Base-by-base conservation (phyloP, 2,113 vertebrate genomes). In the Zosterops hypoxanthus region DNA sequence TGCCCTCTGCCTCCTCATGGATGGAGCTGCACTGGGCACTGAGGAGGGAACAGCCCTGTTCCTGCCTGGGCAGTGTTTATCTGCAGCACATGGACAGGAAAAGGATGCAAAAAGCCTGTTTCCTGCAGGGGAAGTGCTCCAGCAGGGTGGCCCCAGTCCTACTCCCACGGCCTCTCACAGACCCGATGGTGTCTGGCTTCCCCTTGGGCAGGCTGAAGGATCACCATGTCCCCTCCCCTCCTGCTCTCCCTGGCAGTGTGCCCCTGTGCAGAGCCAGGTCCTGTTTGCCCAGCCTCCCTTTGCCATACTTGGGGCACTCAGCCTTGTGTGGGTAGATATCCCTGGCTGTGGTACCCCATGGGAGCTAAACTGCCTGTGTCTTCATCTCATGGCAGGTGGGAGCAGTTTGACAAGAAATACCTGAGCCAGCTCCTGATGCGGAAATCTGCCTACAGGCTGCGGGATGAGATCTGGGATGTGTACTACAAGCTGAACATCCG, bases 401-500 rank as follows among this genome's bases (percentile, higher is more conserved):
- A 99, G 76, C 99, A 99, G 96, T 99, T 99, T 81, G 99, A 99
- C 97, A 99, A 99, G 98, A 99, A 99, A 87, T 99, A 99, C 95
- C 98, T 99, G 96, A 99, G 99, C 92, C 99, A 99, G 96, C 97
- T 99, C 68, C 95, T 99, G 96, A 98, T 99, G 97, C 97, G 99
- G 88, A 99, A 99, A 94, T 99, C 99, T 25, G 99, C 99, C 64
- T 99, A 99, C 97, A 98, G 98, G 65, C 98, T 98, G 93, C 98
- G 98, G 95, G 99, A 99, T 18, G 99, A 99, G 73, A 98, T 99
- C 92, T 99, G 99, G 99, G 99, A 99, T 34, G 99, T 99, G 15
- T 99, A 99, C 88, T 99, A 99, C 98, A 99, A 99, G 97, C 99
- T 99, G 94, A 99, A 99, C 97, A 99, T 99, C 98, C 97, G 99